Evolutionary conservation across 2,797 vertebrate genomes (phyloP).

Genomic region (Pseudotriccus pelzelni): DNA sequence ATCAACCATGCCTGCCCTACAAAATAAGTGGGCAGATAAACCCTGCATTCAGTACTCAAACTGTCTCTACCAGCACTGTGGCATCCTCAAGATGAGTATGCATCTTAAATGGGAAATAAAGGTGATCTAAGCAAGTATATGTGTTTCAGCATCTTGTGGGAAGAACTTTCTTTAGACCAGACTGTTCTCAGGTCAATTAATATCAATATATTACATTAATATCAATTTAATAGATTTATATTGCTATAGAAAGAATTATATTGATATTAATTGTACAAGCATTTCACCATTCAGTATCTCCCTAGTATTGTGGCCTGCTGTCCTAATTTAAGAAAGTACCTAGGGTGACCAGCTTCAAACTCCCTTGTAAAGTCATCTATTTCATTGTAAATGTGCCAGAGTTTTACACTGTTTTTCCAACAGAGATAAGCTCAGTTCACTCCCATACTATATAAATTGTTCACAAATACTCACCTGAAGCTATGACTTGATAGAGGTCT

Average conservation of each 20-base stretch:
- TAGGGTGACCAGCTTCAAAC: background rate
- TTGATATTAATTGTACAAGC: background rate
- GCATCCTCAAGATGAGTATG: background rate
- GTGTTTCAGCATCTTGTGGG: background rate
- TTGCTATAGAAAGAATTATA: background rate
- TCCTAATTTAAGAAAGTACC: background rate
- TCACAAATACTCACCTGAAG: background rate
- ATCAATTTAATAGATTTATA: background rate
- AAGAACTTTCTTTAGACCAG: background rate
- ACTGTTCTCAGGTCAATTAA: background rate
- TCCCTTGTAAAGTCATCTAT: background rate
- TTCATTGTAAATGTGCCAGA: background rate
- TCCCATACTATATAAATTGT: background rate
- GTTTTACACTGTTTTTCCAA: background rate
- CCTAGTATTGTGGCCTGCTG: background rate
- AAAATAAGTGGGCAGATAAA: background rate
- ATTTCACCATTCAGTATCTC: background rate
- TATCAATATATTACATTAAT: background rate
- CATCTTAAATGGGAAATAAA: background rate
- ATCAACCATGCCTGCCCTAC: background rate
- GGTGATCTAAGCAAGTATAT: background rate
- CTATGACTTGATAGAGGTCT: background rate
- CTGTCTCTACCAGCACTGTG: background rate
- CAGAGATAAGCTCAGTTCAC: background rate
- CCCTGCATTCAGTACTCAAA: background rate